Base-by-base conservation (phyloP, 2,113 vertebrate species). In the Xiphophorus maculatus region DNA sequence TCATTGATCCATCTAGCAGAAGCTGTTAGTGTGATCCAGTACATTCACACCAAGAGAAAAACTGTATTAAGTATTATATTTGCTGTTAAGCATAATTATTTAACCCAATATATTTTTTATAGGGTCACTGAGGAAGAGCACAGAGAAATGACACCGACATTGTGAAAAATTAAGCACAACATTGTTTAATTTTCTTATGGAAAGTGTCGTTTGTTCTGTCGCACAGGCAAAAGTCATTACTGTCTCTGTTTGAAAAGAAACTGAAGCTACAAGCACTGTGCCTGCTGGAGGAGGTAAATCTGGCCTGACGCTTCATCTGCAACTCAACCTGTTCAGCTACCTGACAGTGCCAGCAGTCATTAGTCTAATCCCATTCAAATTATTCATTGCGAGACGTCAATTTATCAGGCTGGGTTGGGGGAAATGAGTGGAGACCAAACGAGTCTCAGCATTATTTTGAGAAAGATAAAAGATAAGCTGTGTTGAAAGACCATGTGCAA, bases 331-430 rank as follows among this genome's bases (percentile, higher is more conserved):
- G 79, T 80, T 91, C 77, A 17, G 44, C 69, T 60, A 85, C 83
- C 88, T 82, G 85, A 88, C 86, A 70, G 75, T n/a, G 83, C 70
- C 75, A 67, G 82, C 73, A 77, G 71, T 76, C 82, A 80, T 90
- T 86, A 90, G 77, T 80, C 72, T 90, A 85, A 90, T 90, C 87
- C 66, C 85, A 73, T 74, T 82, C 74, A 77, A 79, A 83, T 87
- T 80, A 87, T 87, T 88, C 79, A 86, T 30, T 61, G 2, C 63
- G 65, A 86, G 72, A 79, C 51, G 12, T 73, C 77, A 40, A 81
- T 87, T 86, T 76, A 81, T 83, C 77, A 83, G 84, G 64, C 54
- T 67, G 77, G 68, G 61, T 15, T 11, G 60, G 63, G 17, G 37
- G 62, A 74, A 35, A 5, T 0, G 5, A 75, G 70, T 35, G 32